phyloP scores from a whole-genome alignment of 2,113 vertebrate species.

The Phylloscopus trochiloides region DNA sequence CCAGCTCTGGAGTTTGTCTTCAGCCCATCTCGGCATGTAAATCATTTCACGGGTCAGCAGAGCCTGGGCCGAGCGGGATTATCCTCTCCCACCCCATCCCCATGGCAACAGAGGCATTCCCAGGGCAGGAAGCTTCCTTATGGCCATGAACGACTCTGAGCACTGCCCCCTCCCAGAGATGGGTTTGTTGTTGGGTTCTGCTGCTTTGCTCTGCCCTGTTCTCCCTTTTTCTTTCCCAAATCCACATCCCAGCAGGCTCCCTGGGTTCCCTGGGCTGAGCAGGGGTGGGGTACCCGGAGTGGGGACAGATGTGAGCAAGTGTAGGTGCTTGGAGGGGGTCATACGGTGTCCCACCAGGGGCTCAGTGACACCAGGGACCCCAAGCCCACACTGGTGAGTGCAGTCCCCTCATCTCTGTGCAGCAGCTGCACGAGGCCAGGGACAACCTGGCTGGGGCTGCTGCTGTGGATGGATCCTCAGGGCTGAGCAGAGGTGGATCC shows the following conservation, averaged over 20 bases:
- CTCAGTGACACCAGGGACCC: not conserved
- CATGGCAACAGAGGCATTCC: conserved; percentile 28
- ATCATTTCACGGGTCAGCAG: not conserved
- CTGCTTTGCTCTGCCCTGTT: not conserved
- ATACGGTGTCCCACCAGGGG: not conserved
- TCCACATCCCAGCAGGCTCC: not conserved
- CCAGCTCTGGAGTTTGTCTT: not conserved
- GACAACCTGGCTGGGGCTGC: not conserved
- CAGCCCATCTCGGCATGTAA: not conserved
- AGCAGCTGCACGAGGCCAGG: not conserved
- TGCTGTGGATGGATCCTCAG: not conserved
- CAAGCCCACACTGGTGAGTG: fast-evolving
- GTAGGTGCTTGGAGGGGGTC: too few species aligned
- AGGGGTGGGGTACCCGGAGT: fast-evolving
- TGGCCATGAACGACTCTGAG: not conserved
- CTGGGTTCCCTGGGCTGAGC: too few species aligned
- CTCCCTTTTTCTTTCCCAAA: not conserved
- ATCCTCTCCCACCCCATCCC: not conserved
- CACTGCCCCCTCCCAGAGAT: not conserved
- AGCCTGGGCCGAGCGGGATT: not conserved
- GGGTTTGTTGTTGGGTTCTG: not conserved
- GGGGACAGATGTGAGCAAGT: not conserved
- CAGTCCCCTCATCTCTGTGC: not conserved
- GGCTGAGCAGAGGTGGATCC: not conserved
- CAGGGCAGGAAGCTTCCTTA: not conserved